Percentiles rank a stretch among this genome's conserved stretches.
These are phyloP conservation scores for Hucho hucho DNA, from an alignment of 2,113 vertebrate species.

Conservation along the genomic window DNA sequence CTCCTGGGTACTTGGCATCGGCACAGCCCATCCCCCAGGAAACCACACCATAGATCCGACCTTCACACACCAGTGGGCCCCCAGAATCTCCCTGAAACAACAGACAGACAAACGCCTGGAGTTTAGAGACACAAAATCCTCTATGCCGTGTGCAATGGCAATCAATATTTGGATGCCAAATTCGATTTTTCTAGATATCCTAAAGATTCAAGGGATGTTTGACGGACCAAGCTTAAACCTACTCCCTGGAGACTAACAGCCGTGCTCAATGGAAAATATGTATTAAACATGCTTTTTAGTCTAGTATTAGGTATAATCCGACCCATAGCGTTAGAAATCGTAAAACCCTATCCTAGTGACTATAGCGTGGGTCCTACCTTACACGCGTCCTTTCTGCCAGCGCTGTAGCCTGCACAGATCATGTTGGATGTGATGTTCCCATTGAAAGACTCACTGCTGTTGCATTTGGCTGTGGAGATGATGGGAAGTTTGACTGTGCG, in stretches of 20 bases:
- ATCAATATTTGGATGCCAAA: neutral
- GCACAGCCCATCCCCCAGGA: slow-evolving; percentile 82
- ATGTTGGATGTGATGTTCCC: slow-evolving; percentile 77
- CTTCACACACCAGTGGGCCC: slow-evolving; percentile 79
- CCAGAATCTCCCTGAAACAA: slow-evolving; percentile 78
- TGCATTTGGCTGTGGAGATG: slow-evolving; percentile 66
- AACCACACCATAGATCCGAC: slow-evolving; percentile 77
- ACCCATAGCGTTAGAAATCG: neutral
- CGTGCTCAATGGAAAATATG: neutral
- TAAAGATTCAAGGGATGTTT: too few relatives aligned
- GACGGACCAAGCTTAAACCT: too few relatives aligned
- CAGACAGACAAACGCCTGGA: neutral
- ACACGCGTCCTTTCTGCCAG: slow-evolving; percentile 78
- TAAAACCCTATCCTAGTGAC: neutral
- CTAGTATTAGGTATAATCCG: neutral
- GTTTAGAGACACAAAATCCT: neutral
- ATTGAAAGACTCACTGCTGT: slow-evolving; percentile 68
- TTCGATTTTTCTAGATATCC: too few relatives aligned
- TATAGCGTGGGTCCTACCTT: slow-evolving; percentile 56
- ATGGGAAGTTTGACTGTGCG: slow-evolving; percentile 75
- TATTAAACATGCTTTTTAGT: neutral
- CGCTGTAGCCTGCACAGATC: slow-evolving; percentile 77
- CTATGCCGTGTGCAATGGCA: neutral
- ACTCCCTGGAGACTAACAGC: too few relatives aligned
- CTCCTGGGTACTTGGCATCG: slow-evolving; percentile 74